These are phyloP conservation scores for Drosophila sproati DNA, from an alignment of 1,140 invertebrate species.

Conservation along the genomic window DNA sequence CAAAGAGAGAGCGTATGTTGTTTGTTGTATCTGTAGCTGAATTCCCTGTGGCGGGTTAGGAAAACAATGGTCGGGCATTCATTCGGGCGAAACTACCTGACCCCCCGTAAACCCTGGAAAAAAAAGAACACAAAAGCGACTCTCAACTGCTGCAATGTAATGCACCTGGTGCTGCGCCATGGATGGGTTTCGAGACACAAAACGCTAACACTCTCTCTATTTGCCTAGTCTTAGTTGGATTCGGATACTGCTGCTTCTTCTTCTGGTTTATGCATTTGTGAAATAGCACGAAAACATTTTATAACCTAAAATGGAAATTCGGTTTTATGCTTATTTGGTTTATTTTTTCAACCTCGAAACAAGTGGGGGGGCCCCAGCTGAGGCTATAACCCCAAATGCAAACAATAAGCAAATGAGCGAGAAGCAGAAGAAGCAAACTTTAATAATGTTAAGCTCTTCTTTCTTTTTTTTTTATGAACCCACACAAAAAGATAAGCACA, in stretches of 20 bases:
- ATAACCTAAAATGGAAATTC: slow-evolving; percentile 76
- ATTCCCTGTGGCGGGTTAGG: slow-evolving; percentile 28
- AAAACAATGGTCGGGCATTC: slow-evolving; percentile 72
- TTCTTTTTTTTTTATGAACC: slow-evolving; percentile 54
- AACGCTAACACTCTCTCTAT: background rate
- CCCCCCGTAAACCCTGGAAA: slow-evolving; percentile 42
- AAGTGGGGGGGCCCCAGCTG: slow-evolving; percentile 50
- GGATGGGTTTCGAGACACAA: slow-evolving; percentile 7
- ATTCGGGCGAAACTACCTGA: slow-evolving; percentile 73
- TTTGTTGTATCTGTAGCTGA: slow-evolving; percentile 34
- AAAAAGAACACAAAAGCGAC: slow-evolving; percentile 56
- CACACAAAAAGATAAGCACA: slow-evolving; percentile 64
- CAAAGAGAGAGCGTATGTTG: slow-evolving; percentile 4
- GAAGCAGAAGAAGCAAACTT: slow-evolving; percentile 47
- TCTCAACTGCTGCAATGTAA: slow-evolving; percentile 47
- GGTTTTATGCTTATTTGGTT: slow-evolving; percentile 47
- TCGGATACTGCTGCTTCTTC: background rate
- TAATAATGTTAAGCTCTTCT: slow-evolving; percentile 66
- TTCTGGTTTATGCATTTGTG: slow-evolving; percentile 73
- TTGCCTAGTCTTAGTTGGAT: slow-evolving; percentile 43
- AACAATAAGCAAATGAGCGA: slow-evolving; percentile 14
- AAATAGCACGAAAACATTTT: slow-evolving; percentile 67
- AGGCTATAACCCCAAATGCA: slow-evolving; percentile 14
- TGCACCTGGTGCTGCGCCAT: slow-evolving; percentile 63
- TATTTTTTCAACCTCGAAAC: slow-evolving; percentile 73